Conservation (phyloP, 2,113 vertebrate species). For the Centropus unirufus region DNA sequence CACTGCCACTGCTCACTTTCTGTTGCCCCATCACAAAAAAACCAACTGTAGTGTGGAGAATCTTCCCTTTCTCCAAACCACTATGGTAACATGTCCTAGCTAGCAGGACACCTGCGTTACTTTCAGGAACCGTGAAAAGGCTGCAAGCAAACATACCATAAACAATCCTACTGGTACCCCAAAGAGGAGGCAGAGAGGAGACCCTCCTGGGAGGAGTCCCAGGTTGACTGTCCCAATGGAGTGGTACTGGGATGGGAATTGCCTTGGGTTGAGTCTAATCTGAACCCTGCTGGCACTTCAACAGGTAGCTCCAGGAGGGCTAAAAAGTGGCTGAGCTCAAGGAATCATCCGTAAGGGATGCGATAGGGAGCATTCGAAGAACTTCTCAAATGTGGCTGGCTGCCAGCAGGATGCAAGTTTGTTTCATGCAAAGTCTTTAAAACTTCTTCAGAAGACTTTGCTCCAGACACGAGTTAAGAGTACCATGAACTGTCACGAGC, state of each 20-base stretch:
- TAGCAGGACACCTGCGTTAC: background rate
- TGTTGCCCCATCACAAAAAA: background rate
- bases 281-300: background rate
- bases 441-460: background rate
- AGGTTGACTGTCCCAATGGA: background rate
- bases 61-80: background rate
- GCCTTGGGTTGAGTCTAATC: background rate
- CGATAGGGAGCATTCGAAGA: background rate
- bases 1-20: background rate
- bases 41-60: background rate
- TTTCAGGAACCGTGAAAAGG: background rate
- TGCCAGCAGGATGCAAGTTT: background rate
- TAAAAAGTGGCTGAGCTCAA: background rate
- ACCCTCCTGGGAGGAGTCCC: background rate
- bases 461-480: background rate
- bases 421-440: background rate
- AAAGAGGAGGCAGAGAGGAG: background rate
- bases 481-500: background rate
- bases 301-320: background rate
- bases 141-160: background rate
- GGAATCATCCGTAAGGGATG: background rate
- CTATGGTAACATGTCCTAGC: accelerated
- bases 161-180: background rate
- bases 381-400: background rate
- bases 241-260: background rate